phyloP scores from a whole-genome alignment of 2,113 vertebrate genomes.

The Seriola dumerili region DNA sequence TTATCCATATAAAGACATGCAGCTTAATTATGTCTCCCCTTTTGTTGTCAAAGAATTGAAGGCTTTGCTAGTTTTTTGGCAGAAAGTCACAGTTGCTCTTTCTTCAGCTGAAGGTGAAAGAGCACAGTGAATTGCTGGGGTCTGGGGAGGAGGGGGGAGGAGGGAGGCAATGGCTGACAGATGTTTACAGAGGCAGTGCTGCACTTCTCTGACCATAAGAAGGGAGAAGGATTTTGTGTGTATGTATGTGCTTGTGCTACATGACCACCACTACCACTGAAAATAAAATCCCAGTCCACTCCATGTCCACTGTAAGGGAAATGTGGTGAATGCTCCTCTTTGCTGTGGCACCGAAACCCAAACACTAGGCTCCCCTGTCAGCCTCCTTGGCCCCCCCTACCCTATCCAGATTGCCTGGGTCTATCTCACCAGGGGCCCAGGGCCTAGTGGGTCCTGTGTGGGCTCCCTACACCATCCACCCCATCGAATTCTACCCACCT shows the following conservation, averaged over 20 bases:
- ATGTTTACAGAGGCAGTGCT: slow-evolving; percentile 80
- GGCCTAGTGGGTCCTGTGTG: slow-evolving; percentile 40
- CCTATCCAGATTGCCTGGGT: slow-evolving; percentile 61
- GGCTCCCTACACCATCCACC: slow-evolving; percentile 41
- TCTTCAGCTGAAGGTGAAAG: slow-evolving; percentile 75
- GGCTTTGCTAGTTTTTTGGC: slow-evolving; percentile 64
- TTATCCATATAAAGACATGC: slow-evolving; percentile 65
- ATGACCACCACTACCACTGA: slow-evolving; percentile 2
- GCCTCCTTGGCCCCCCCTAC: slow-evolving; percentile 32
- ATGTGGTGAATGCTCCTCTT: slow-evolving; percentile 59
- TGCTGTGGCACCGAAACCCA: slow-evolving; percentile 30
- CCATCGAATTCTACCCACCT: slow-evolving; percentile 45
- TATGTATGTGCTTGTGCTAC: slow-evolving; percentile 22
- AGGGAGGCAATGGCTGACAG: slow-evolving; percentile 81
- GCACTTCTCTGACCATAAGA: slow-evolving; percentile 67
- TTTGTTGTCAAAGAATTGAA: slow-evolving; percentile 57
- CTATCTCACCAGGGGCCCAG: slow-evolving; percentile 45
- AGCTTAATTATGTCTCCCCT: slow-evolving; percentile 40
- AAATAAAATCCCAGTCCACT: slow-evolving; percentile 6
- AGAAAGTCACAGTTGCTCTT: slow-evolving; percentile 75
- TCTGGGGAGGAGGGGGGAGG: slow-evolving; percentile 43
- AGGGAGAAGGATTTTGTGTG: slow-evolving; percentile 32
- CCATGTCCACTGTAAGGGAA: slow-evolving; percentile 11
- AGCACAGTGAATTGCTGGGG: slow-evolving; percentile 72
- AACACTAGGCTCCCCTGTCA: slow-evolving; percentile 54